A percentile compares a stretch with the other conserved stretches of the same genome.
Conservation (phyloP, 2,888 invertebrate species). For the Drosophila percnosoma region DNA sequence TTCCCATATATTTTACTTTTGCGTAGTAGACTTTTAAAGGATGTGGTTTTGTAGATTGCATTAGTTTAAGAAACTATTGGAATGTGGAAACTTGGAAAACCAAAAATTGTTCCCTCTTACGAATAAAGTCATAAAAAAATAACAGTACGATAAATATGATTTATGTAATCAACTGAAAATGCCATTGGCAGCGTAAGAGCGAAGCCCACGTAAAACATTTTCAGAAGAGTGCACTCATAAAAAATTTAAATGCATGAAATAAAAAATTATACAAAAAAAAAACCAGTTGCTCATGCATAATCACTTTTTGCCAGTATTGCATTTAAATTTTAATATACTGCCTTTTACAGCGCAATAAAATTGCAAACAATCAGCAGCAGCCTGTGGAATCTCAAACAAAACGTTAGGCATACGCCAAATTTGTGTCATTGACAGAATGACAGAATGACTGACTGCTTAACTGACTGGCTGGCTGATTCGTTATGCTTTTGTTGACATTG, state of each 20-base stretch:
- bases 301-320: conserved; percentile 9
- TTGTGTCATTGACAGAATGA: conserved; percentile 1
- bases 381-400: conserved; percentile 16
- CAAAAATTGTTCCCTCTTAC: background rate
- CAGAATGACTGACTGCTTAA: background rate
- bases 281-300: conserved; percentile 35
- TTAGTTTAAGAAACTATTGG: background rate
- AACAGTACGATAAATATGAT: background rate
- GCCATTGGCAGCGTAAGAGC: conserved; percentile 2
- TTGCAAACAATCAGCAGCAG: conserved; percentile 30
- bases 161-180: background rate
- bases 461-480: conserved; percentile 19
- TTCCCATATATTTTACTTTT: background rate
- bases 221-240: conserved; percentile 18
- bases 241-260: conserved; percentile 37
- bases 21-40: background rate
- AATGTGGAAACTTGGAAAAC: background rate
- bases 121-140: background rate
- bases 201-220: background rate
- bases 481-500: conserved; percentile 52
- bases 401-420: conserved; percentile 45
- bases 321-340: conserved; percentile 46
- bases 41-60: background rate
- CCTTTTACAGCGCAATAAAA: conserved; percentile 33
- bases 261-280: background rate